phyloP scores from a whole-genome alignment of 2,113 vertebrate species.

The Alouatta palliata region DNA sequence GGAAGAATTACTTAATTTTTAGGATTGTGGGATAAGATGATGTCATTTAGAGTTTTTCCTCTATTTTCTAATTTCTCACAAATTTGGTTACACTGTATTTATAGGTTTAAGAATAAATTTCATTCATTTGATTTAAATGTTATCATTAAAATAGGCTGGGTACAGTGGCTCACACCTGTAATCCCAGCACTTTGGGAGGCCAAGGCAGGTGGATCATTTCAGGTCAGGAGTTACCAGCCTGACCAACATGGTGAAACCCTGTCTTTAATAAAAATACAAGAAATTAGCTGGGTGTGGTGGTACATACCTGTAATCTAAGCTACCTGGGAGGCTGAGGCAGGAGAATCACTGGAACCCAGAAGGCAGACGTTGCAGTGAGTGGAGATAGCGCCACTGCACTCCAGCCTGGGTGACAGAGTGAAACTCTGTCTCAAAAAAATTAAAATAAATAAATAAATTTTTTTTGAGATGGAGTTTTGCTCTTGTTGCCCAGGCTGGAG shows the following conservation, averaged over 20 bases:
- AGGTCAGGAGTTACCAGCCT: neutral
- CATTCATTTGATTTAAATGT: conserved; percentile 3
- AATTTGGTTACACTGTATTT: neutral
- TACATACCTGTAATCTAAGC: neutral
- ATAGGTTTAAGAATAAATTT: neutral
- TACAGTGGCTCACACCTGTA: neutral
- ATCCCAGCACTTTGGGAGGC: neutral
- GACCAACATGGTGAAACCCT: neutral
- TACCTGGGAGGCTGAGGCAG: neutral
- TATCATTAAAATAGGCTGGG: neutral
- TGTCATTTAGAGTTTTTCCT: neutral
- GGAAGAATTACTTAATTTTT: neutral
- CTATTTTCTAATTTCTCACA: neutral
- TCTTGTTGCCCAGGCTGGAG: too few relatives aligned
- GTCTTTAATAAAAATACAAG: neutral
- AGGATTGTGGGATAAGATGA: neutral
- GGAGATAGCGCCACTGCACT: neutral
- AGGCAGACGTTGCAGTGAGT: neutral
- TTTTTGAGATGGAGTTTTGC: too few relatives aligned
- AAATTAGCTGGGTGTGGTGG: neutral
- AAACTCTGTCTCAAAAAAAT: neutral
- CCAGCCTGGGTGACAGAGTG: neutral
- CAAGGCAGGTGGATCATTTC: neutral
- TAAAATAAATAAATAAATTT: too few relatives aligned
- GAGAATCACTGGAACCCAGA: neutral